These are phyloP conservation scores for Brachirus orientalis DNA, from an alignment of 2,113 vertebrate species.

Conservation along the genomic window DNA sequence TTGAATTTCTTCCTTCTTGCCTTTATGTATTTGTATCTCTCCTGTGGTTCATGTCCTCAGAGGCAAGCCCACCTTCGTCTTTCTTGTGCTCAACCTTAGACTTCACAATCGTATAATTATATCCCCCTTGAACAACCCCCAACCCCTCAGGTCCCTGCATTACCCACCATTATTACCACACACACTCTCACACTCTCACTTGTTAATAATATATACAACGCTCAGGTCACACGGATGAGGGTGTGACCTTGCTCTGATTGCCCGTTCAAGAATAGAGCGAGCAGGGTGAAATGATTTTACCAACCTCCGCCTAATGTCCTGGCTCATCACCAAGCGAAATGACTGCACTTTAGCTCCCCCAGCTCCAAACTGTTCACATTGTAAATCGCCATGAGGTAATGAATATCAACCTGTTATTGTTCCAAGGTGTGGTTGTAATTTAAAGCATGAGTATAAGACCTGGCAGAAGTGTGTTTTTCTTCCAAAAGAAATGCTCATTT, in stretches of 20 bases:
- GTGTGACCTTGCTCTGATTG: slow-evolving; percentile 40
- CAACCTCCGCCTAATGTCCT: slow-evolving; percentile 27
- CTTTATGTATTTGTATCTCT: neutral
- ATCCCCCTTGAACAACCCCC: slow-evolving; percentile 47
- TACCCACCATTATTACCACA: neutral
- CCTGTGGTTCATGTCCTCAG: slow-evolving; percentile 5
- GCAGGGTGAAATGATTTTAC: slow-evolving; percentile 43
- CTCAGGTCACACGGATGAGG: slow-evolving; percentile 22
- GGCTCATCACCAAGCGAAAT: slow-evolving; percentile 63
- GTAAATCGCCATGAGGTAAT: slow-evolving; percentile 59
- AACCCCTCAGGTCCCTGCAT: slow-evolving; percentile 6
- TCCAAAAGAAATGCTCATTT: slow-evolving; percentile 52
- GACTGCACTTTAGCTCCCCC: slow-evolving; percentile 22
- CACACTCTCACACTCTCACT: slow-evolving; percentile 39
- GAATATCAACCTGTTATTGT: slow-evolving; percentile 50
- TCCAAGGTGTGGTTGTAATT: slow-evolving; percentile 51
- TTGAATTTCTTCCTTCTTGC: neutral
- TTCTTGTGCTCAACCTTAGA: slow-evolving; percentile 29
- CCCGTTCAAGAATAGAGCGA: slow-evolving; percentile 22
- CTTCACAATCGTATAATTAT: slow-evolving; percentile 32
- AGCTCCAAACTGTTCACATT: slow-evolving; percentile 48
- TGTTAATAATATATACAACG: slow-evolving; percentile 41
- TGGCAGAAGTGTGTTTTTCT: slow-evolving; percentile 51
- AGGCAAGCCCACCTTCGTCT: slow-evolving; percentile 15
- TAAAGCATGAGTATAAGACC: slow-evolving; percentile 39